Percentiles rank a stretch among this genome's conserved stretches.
Evolutionary conservation across 2,113 vertebrate genomes (phyloP).

Genomic region (Nothoprocta pentlandii): DNA sequence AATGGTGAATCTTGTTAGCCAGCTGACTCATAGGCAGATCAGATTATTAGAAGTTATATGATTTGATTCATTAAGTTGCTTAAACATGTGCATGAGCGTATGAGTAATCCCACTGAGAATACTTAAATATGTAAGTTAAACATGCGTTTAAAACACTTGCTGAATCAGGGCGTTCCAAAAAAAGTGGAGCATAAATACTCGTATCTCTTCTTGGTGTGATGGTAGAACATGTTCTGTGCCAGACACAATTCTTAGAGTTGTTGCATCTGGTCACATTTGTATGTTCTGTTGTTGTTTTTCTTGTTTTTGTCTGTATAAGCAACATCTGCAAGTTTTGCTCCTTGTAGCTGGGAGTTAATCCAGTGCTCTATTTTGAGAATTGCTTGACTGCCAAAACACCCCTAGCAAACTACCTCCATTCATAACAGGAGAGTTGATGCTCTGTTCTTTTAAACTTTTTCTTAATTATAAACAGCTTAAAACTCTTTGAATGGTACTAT

Average conservation of each 20-base stretch:
- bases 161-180: background rate
- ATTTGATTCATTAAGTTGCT: conserved; percentile 7
- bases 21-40: background rate
- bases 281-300: background rate
- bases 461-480: conserved; percentile 62
- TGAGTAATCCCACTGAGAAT: background rate
- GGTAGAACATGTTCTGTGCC: conserved; percentile 10
- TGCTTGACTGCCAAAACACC: conserved; percentile 58
- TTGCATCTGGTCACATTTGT: background rate
- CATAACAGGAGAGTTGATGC: conserved; percentile 46
- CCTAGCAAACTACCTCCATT: conserved; percentile 67
- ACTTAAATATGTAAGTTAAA: background rate
- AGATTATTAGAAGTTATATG: background rate
- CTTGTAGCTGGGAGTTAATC: conserved; percentile 61
- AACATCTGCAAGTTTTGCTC: conserved; percentile 71
- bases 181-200: background rate
- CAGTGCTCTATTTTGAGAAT: conserved; percentile 62
- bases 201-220: background rate
- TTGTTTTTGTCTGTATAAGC: conserved; percentile 19
- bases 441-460: conserved; percentile 64
- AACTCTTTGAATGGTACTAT: conserved; percentile 65
- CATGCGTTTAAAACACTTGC: background rate
- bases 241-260: conserved; percentile 38
- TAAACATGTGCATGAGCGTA: background rate
- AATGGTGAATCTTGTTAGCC: background rate